phyloP scores from a whole-genome alignment of 2,113 vertebrate genomes.

The Scytalopus superciliaris region DNA sequence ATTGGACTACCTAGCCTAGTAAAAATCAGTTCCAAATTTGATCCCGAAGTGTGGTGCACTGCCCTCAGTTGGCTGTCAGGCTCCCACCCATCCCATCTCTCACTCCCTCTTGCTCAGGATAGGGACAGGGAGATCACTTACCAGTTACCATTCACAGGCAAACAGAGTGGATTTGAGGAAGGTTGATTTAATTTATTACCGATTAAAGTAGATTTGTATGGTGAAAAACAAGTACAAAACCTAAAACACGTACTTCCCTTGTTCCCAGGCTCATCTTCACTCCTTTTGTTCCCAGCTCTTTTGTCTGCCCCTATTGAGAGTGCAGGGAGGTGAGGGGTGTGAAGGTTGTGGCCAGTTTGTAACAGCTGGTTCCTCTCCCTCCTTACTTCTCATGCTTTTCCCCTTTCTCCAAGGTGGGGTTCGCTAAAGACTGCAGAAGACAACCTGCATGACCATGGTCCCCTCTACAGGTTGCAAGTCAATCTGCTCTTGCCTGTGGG shows the following conservation, averaged over 20 bases:
- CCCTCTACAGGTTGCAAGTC: neutral
- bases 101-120: neutral
- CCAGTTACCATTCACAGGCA: accelerated
- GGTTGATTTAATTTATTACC: neutral
- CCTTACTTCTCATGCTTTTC: neutral
- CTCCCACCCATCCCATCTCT: neutral
- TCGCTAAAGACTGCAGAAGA: neutral
- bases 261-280: neutral
- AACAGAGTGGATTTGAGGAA: neutral
- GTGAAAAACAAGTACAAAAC: neutral
- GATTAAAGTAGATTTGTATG: neutral
- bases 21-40: neutral
- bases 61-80: neutral
- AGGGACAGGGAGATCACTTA: neutral
- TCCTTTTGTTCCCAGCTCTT: neutral
- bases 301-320: accelerated
- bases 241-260: neutral
- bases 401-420: neutral
- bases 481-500: neutral
- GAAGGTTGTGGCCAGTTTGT: neutral
- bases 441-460: neutral
- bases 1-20: neutral
- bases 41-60: neutral
- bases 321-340: accelerated
- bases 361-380: neutral